A percentile compares a stretch with the other conserved stretches of the same genome.
phyloP scores from a whole-genome alignment of 2,113 vertebrate genomes.

The Mellivora capensis region DNA sequence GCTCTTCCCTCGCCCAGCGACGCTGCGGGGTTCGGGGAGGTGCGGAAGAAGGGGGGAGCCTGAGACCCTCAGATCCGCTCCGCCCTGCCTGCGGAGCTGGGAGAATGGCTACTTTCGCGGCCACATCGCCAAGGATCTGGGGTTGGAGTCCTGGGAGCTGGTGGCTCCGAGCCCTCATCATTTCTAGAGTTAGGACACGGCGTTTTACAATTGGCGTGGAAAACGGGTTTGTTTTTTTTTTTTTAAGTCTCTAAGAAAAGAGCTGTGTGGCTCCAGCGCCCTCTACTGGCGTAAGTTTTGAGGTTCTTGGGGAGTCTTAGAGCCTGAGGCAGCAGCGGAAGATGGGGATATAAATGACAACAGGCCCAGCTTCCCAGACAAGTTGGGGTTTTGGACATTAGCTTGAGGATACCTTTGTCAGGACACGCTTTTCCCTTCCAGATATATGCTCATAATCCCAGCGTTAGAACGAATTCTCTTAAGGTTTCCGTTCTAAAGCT shows the following conservation, averaged over 20 bases:
- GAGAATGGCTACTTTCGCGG: slow-evolving; percentile 69
- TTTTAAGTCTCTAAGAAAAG: slow-evolving; percentile 55
- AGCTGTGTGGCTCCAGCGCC: slow-evolving; percentile 43
- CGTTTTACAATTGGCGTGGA: slow-evolving; percentile 71
- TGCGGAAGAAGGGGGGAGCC: background rate
- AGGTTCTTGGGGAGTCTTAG: slow-evolving; percentile 9
- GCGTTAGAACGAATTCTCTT: slow-evolving; percentile 80
- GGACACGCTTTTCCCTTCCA: slow-evolving; percentile 78
- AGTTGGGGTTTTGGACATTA: slow-evolving; percentile 79
- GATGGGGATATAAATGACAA: slow-evolving; percentile 85
- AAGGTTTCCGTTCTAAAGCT: slow-evolving; percentile 78
- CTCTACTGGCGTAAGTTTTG: background rate
- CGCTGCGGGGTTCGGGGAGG: too few species aligned
- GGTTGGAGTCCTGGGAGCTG: slow-evolving; percentile 62
- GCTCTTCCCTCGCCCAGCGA: background rate
- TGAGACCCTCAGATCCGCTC: slow-evolving; percentile 49
- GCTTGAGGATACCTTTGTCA: slow-evolving; percentile 72
- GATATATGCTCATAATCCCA: slow-evolving; percentile 80
- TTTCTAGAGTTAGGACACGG: slow-evolving; percentile 60
- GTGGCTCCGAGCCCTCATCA: slow-evolving; percentile 63
- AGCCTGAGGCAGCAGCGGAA: slow-evolving; percentile 78
- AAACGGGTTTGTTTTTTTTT: slow-evolving; percentile 65
- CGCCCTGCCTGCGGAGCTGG: slow-evolving; percentile 72
- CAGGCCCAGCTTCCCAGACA: slow-evolving; percentile 81
- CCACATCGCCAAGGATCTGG: slow-evolving; percentile 72